Evolutionary conservation across 1,140 invertebrate genomes (phyloP), one percentile per base, ranked within the genome.

Genomic region (Papilio xuthus): DNA sequence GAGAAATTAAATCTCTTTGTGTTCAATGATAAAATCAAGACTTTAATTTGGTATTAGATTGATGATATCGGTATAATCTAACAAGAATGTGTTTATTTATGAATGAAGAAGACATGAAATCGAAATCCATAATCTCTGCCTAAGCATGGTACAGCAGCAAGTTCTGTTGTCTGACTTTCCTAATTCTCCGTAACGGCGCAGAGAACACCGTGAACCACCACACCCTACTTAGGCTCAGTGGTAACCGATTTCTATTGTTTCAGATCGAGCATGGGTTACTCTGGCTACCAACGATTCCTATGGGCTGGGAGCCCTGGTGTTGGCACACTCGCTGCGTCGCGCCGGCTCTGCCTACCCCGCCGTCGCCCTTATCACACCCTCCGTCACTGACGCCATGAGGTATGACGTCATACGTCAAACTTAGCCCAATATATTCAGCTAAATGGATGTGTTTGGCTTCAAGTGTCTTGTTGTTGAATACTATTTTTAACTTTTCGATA

Each of bases 231-330:
- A 4, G 44, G 15, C 15, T 63, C 1, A n/a, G 2, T 23, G 12
- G 18, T 8, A 56, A 67, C 70, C 28, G 12, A 67, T 70, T 47
- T 28, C 15, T 47, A 81, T 84, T 85, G 86, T 80, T 94, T 50
- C 88, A 97, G 96, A 95, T 90, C 96, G 95, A 93, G 96, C 98
- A 90, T 99, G 98, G 97, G 98, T 99, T 84, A 99, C 98, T 78
- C 94, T 99, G 84, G 98, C 98, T 56, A 99, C 98, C 79, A 99
- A 99, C 95, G 98, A 99, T 92, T 97, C 97, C 41, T 99, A 99
- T 90, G 97, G 97, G 69, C 93, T 99, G 82, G 98, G 98, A 81
- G 98, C 98, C 47, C 89, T 99, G 85, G 98, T 99, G 82, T 91
- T 99, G 90, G 98, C 97, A 78, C 96, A 98, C 91, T 99, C 98